Percentiles rank a stretch among this genome's conserved stretches.
Evolutionary conservation across 2,113 vertebrate species (phyloP).

Genomic region (Clupea harengus): DNA sequence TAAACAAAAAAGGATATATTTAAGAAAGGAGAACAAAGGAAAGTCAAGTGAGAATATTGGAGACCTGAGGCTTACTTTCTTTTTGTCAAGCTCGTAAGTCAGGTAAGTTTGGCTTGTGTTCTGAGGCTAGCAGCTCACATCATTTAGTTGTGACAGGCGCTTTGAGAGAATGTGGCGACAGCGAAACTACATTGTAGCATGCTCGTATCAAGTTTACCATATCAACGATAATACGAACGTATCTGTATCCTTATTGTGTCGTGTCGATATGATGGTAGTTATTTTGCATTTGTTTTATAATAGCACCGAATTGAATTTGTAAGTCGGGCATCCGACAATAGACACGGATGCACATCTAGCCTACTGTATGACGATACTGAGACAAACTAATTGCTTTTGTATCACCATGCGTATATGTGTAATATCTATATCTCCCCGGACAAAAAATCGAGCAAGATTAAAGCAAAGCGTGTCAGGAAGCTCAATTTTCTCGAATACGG

Average conservation of each 20-base stretch:
- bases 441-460: constrained; percentile 51
- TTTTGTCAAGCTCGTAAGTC: constrained; percentile 86
- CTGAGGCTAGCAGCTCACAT: constrained; percentile 71
- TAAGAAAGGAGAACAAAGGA: constrained; percentile 83
- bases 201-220: constrained; percentile 50
- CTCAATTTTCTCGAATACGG: constrained; percentile 57
- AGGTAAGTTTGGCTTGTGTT: constrained; percentile 96
- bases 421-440: constrained; percentile 62
- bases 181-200: constrained; percentile 51
- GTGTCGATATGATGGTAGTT: constrained; percentile 10
- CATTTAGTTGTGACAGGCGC: constrained; percentile 79
- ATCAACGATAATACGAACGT: constrained; percentile 43
- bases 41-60: constrained; percentile 83
- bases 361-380: constrained; percentile 51
- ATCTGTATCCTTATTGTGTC: constrained; percentile 19
- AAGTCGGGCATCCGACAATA: constrained; percentile 50
- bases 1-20: constrained; percentile 56
- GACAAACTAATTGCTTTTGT: constrained; percentile 72
- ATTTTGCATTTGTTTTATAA: neutral
- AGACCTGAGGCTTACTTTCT: constrained; percentile 88
- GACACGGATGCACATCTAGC: constrained; percentile 56
- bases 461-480: constrained; percentile 36
- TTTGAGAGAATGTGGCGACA: constrained; percentile 62
- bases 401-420: constrained; percentile 61
- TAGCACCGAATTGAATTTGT: neutral